phyloP scores from a whole-genome alignment of 2,888 invertebrate species.

The Sycophila texana region DNA sequence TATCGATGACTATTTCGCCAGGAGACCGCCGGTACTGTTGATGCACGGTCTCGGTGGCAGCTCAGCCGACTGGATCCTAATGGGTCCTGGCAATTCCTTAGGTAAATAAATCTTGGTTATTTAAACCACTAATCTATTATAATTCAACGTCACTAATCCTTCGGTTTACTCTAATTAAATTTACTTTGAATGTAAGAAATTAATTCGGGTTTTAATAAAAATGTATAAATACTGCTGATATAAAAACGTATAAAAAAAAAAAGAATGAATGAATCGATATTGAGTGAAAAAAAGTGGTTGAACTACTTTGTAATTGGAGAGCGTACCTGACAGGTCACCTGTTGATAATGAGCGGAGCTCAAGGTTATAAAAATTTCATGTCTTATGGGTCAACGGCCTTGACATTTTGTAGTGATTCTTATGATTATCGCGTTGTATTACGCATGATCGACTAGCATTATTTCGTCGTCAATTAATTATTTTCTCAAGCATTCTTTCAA shows the following conservation, averaged over 20 bases:
- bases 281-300: slow-evolving; percentile 13
- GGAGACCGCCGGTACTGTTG: slow-evolving; percentile 74
- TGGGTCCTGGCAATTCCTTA: slow-evolving; percentile 81
- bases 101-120: slow-evolving; percentile 73
- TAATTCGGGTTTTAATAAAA: background rate
- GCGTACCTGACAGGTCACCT: background rate
- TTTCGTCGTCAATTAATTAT: too few species aligned
- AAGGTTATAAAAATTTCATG: slow-evolving; percentile 33
- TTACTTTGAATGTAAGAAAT: too few species aligned
- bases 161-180: background rate
- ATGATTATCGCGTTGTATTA: background rate
- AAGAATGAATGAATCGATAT: slow-evolving; percentile 6
- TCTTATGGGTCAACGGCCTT: slow-evolving; percentile 19
- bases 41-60: slow-evolving; percentile 81
- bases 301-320: slow-evolving; percentile 15
- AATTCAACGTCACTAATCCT: too few species aligned
- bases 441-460: too few species aligned
- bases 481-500: too few species aligned
- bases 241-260: background rate
- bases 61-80: slow-evolving; percentile 83
- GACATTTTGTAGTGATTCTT: slow-evolving; percentile 11
- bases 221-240: background rate
- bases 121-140: too few species aligned
- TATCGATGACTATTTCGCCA: slow-evolving; percentile 40
- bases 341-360: slow-evolving; percentile 25